A percentile compares a stretch with the other conserved stretches of the same genome.
Evolutionary conservation across 1,140 invertebrate species (phyloP).

Genomic region (Neotoxoptera formosana): DNA sequence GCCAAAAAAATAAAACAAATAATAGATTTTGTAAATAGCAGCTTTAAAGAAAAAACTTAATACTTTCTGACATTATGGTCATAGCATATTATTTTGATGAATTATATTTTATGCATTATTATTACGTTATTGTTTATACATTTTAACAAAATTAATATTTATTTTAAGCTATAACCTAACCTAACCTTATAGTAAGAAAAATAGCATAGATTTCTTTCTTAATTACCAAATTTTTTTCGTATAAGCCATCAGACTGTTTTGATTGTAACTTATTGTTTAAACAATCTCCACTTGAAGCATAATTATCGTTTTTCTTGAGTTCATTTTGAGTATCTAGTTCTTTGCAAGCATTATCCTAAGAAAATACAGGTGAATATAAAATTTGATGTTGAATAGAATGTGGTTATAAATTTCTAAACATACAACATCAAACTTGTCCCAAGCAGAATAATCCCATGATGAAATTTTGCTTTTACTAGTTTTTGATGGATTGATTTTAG

Average conservation of each 20-base stretch:
- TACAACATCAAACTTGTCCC: constrained; percentile 85
- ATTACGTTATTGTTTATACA: too few relatives aligned
- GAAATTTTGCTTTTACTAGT: constrained; percentile 61
- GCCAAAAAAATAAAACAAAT: background rate
- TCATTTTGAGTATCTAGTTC: background rate
- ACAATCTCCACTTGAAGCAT: background rate
- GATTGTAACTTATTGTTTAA: background rate
- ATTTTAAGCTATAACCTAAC: too few relatives aligned
- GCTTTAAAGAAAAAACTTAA: background rate
- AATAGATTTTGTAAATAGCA: background rate
- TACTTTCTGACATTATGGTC: too few relatives aligned
- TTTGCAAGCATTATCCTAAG: constrained; percentile 30
- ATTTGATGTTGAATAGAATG: background rate
- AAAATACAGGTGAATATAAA: constrained; percentile 15
- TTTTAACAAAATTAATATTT: too few relatives aligned
- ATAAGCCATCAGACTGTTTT: constrained; percentile 18
- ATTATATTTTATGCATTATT: too few relatives aligned
- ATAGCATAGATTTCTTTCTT: background rate
- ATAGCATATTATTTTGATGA: too few relatives aligned
- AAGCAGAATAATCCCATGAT: constrained; percentile 74
- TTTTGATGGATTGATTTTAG: constrained; percentile 62
- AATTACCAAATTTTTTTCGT: constrained; percentile 38
- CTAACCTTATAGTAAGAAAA: too few relatives aligned
- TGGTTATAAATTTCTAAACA: constrained; percentile 61
- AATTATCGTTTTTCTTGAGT: background rate